Evolutionary conservation across 2,113 vertebrate genomes (phyloP).

Genomic region (Hippocampus guttulatus): DNA sequence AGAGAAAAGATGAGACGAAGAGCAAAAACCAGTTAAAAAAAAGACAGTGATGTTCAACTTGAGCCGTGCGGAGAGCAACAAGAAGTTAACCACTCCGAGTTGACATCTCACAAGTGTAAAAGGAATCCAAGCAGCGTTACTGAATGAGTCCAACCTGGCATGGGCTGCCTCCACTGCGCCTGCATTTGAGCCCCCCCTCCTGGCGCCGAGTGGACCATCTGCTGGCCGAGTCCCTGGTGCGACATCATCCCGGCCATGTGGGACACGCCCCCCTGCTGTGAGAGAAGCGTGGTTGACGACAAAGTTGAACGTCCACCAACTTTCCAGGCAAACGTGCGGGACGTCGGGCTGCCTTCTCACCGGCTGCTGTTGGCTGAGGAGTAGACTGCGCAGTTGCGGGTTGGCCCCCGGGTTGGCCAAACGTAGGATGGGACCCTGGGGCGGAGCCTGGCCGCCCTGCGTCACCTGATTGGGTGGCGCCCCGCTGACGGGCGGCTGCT

Average conservation of each 20-base stretch:
- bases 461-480: slow-evolving; percentile 77
- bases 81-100: too few relatives aligned
- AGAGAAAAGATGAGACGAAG: too few relatives aligned
- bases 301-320: neutral
- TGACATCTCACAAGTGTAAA: neutral
- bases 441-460: slow-evolving; percentile 67
- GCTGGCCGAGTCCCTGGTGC: slow-evolving; percentile 80
- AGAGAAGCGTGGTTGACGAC: neutral
- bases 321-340: neutral
- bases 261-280: slow-evolving; percentile 77
- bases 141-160: slow-evolving; percentile 67
- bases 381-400: slow-evolving; percentile 88
- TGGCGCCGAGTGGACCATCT: slow-evolving; percentile 76
- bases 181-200: slow-evolving; percentile 80
- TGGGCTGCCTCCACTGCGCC: slow-evolving; percentile 73
- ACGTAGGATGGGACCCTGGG: slow-evolving; percentile 80
- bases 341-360: slow-evolving; percentile 57
- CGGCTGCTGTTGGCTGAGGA: slow-evolving; percentile 87
- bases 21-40: too few relatives aligned
- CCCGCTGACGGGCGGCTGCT: slow-evolving; percentile 68
- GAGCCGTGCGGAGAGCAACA: too few relatives aligned
- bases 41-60: too few relatives aligned
- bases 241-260: slow-evolving; percentile 80
- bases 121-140: neutral
- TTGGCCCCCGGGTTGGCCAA: slow-evolving; percentile 88